These are phyloP conservation scores for Palythoa grandis DNA, from an alignment of 92 coral and sea anemone species.

Conservation along the genomic window DNA sequence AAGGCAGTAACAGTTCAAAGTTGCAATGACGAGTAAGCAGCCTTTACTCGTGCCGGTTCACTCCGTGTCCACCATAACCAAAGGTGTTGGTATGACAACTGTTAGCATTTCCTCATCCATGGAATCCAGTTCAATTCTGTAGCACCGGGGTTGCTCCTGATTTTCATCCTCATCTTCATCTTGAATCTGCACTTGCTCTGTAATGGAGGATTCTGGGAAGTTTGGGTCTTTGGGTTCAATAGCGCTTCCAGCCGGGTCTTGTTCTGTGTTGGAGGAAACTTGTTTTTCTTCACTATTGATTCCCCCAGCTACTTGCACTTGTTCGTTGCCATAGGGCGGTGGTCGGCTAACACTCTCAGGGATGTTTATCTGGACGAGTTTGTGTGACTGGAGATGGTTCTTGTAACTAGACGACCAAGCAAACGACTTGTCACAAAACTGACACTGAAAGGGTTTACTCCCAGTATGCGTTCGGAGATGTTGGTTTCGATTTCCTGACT, in stretches of 20 bases:
- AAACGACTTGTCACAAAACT: constrained; percentile 34
- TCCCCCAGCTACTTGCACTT: not conserved
- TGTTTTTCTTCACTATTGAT: not conserved
- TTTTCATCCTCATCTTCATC: not conserved
- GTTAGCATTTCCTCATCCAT: constrained; percentile 39
- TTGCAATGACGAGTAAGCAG: not conserved
- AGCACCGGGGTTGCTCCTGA: not conserved
- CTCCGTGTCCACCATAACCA: constrained; percentile 38
- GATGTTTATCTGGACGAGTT: not conserved
- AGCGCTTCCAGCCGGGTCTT: not conserved
- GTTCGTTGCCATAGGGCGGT: constrained; percentile 1
- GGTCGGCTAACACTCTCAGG: not conserved
- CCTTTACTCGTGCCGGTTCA: not conserved
- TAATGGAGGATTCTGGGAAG: not conserved
- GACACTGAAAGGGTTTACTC: constrained; percentile 39
- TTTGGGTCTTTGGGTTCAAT: not conserved
- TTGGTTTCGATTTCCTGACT: constrained; percentile 38
- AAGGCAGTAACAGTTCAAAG: not conserved
- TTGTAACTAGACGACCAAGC: constrained; percentile 48
- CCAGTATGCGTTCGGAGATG: constrained; percentile 41
- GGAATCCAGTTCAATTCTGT: constrained; percentile 22
- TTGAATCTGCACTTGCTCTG: not conserved
- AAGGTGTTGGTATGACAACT: constrained; percentile 37
- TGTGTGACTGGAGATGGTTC: constrained; percentile 39
- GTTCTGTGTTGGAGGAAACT: not conserved